Percentiles rank a stretch among this genome's conserved stretches.
Conservation (phyloP, 2,888 invertebrate species). For the Aethes cnicana region DNA sequence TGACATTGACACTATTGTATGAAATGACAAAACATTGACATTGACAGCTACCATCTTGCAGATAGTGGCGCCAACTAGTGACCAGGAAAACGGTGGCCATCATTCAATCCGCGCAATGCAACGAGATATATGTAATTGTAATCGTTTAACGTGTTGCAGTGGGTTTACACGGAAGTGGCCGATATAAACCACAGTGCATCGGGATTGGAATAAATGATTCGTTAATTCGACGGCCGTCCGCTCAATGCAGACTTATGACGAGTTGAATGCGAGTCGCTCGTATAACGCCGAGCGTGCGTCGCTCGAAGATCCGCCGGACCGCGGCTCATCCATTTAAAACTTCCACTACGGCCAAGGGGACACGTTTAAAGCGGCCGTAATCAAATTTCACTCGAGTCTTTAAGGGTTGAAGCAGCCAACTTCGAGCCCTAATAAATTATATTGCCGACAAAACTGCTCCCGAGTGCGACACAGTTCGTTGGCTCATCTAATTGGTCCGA, state of each 20-base stretch:
- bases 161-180: constrained; percentile 45
- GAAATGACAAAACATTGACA: no score
- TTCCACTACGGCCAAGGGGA: constrained; percentile 64
- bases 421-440: constrained; percentile 82
- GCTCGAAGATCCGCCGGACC: no score
- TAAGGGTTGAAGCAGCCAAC: constrained; percentile 79
- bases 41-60: no score
- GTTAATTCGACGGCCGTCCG: constrained; percentile 43
- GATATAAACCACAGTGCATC: constrained; percentile 39
- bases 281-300: no score
- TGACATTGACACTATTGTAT: no score
- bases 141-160: no score
- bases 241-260: constrained; percentile 6
- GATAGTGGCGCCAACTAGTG: no score
- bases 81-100: no score
- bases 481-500: constrained; percentile 81
- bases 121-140: no score
- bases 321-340: constrained; percentile 72
- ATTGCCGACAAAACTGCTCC: constrained; percentile 81
- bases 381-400: constrained; percentile 81
- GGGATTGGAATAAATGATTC: constrained; percentile 63
- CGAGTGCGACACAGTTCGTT: constrained; percentile 81
- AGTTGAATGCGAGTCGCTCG: background rate
- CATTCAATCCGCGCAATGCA: no score
- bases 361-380: constrained; percentile 76